These are phyloP conservation scores for Catharus fuscescens DNA, from an alignment of 2,113 vertebrate genomes.

Conservation along the genomic window DNA sequence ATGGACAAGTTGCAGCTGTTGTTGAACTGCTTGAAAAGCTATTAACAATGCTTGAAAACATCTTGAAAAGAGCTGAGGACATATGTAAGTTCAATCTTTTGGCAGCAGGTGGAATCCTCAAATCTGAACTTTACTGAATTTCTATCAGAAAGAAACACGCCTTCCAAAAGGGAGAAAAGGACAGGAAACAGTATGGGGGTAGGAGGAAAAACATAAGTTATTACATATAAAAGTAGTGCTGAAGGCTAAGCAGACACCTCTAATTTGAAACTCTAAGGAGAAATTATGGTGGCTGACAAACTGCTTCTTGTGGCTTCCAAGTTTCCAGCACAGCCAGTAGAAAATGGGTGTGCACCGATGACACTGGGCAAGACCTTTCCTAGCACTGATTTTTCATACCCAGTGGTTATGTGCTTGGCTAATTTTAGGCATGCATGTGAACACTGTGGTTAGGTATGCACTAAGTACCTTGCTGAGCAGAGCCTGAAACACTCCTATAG, in stretches of 20 bases:
- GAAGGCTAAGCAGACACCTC: neutral
- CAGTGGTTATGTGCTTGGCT: neutral
- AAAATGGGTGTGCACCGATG: neutral
- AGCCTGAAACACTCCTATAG: neutral
- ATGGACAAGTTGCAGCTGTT: neutral
- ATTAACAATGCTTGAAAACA: neutral
- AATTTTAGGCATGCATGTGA: slow-evolving; percentile 26
- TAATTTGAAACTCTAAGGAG: neutral
- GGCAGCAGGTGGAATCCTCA: neutral
- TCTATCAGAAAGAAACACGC: neutral
- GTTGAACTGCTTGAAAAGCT: neutral
- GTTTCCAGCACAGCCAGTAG: neutral
- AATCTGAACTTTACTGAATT: neutral
- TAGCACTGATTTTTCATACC: neutral
- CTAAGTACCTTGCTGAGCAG: neutral
- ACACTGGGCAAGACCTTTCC: neutral
- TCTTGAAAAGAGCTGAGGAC: neutral
- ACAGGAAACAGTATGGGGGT: neutral
- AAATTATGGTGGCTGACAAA: neutral
- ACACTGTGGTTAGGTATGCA: neutral
- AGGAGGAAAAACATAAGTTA: neutral
- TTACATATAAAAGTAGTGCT: neutral
- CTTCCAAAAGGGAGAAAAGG: neutral
- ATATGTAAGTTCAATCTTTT: neutral
- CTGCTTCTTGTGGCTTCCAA: neutral